Evolutionary conservation across 2,113 vertebrate species (phyloP).

Genomic region (Centropristis striata): DNA sequence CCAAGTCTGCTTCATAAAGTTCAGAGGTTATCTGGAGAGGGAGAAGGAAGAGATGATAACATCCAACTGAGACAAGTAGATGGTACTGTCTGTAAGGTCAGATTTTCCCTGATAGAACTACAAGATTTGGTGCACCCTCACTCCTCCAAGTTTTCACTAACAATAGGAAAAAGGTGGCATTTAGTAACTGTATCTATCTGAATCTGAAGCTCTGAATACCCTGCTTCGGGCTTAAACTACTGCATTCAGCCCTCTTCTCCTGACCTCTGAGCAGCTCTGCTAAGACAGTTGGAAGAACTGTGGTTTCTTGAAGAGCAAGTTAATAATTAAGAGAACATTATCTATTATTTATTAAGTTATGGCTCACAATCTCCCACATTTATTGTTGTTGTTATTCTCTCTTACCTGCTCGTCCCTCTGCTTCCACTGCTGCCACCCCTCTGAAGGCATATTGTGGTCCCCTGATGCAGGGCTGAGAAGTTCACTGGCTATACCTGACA

Average conservation of each 20-base stretch:
- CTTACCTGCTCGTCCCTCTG: slow-evolving; percentile 94
- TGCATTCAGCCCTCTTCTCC: neutral
- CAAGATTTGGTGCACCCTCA: too few relatives aligned
- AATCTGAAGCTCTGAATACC: too few relatives aligned
- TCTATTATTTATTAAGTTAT: neutral
- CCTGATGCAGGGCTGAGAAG: slow-evolving; percentile 77
- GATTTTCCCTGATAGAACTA: too few relatives aligned
- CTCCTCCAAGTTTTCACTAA: neutral
- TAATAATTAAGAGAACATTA: neutral
- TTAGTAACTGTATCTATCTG: too few relatives aligned
- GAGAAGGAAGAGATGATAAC: slow-evolving; percentile 33
- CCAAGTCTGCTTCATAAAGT: slow-evolving; percentile 96
- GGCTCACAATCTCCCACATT: neutral
- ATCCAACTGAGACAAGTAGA: neutral
- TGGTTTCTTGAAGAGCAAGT: neutral
- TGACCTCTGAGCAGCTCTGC: neutral
- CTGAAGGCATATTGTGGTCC: slow-evolving; percentile 81
- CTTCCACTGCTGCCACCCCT: slow-evolving; percentile 95
- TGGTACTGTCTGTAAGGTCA: neutral
- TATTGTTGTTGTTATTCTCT: neutral
- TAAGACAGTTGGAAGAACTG: neutral
- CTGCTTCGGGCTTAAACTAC: neutral
- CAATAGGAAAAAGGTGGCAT: neutral
- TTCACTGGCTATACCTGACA: slow-evolving; percentile 86
- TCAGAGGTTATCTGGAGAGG: slow-evolving; percentile 90